Evolutionary conservation across 2,797 vertebrate genomes (phyloP).

Genomic region (Calcarius lapponicus): DNA sequence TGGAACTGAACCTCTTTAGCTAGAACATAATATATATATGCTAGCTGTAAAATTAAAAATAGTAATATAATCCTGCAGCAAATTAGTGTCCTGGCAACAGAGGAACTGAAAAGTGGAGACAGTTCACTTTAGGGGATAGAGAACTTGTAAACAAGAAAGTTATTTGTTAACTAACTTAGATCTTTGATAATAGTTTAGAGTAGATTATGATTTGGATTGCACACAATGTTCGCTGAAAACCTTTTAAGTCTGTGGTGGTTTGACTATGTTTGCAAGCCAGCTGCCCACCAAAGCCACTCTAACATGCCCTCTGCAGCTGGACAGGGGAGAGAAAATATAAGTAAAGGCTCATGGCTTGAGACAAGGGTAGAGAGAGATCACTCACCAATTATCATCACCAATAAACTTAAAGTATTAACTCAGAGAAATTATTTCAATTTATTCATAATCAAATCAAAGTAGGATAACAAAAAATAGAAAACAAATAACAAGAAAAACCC

Average conservation of each 20-base stretch:
- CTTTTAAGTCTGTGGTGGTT: background rate
- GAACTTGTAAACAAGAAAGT: background rate
- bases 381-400: background rate
- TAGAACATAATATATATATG: background rate
- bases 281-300: background rate
- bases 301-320: background rate
- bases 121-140: background rate
- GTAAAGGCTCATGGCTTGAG: background rate
- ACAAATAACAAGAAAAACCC: rapidly evolving
- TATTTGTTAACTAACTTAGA: background rate
- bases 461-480: background rate
- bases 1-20: background rate
- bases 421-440: background rate
- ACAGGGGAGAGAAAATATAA: no score
- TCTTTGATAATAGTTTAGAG: background rate
- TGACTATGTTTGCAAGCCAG: background rate
- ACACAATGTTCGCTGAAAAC: background rate
- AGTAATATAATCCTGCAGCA: background rate
- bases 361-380: background rate
- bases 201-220: background rate
- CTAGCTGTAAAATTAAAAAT: background rate
- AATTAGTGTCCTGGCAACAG: background rate
- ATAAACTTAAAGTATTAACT: background rate
- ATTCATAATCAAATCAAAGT: background rate
- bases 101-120: background rate